Evolutionary conservation across 2,797 vertebrate species (phyloP).

Genomic region (Sebastes kiyomatsui): DNA sequence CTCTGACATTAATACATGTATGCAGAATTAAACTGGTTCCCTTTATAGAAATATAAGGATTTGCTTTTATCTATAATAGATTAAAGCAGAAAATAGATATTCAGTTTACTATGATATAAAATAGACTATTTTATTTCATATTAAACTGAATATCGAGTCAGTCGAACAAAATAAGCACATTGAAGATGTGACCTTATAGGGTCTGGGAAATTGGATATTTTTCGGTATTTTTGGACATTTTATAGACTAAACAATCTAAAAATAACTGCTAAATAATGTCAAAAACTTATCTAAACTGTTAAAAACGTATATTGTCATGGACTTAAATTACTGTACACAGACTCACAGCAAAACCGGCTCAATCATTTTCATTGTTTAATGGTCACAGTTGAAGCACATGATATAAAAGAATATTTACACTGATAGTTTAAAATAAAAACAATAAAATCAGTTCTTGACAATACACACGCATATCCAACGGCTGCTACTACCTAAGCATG

Average conservation of each 20-base stretch:
- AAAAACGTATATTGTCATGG: background rate
- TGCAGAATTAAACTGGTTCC: background rate
- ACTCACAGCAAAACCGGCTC: conserved; percentile 25
- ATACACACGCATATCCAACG: conserved; percentile 63
- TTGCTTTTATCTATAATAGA: background rate
- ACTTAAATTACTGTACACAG: background rate
- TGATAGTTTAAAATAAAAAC: conserved; percentile 75
- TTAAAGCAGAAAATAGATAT: too few species aligned
- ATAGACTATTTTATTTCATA: background rate
- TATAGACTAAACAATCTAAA: background rate
- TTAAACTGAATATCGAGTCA: background rate
- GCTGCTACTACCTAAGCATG: conserved; percentile 68
- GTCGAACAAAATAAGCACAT: background rate
- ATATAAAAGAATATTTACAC: conserved; percentile 84
- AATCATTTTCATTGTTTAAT: conserved; percentile 79
- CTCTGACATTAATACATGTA: background rate
- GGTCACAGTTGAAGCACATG: conserved; percentile 85
- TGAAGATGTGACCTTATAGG: background rate
- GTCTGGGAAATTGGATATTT: background rate
- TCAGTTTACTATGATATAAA: too few species aligned
- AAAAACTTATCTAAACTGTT: background rate
- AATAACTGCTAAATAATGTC: background rate
- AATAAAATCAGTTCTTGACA: conserved; percentile 48
- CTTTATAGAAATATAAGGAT: background rate
- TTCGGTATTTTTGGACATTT: background rate